These are phyloP conservation scores for Drosophila percnosoma DNA, from an alignment of 2,888 invertebrate species.

Conservation along the genomic window DNA sequence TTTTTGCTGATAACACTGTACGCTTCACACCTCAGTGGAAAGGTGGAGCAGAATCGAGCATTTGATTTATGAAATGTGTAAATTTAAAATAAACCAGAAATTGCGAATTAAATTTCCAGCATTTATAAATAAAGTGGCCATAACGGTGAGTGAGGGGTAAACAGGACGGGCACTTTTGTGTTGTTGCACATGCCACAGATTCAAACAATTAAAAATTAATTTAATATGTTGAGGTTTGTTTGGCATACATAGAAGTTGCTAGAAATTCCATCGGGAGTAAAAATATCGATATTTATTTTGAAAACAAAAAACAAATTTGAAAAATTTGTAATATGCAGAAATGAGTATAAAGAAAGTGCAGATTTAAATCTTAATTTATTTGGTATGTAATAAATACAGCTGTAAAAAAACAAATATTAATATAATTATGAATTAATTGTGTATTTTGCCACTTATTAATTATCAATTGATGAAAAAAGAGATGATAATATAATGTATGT, in stretches of 20 bases:
- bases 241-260: not conserved
- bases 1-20: conserved; percentile 20
- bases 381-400: not conserved
- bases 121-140: not conserved
- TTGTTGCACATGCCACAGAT: not conserved
- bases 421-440: not conserved
- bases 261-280: not conserved
- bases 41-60: not conserved
- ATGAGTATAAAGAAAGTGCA: not conserved
- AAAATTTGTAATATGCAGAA: not conserved
- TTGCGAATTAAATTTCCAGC: conserved; percentile 5
- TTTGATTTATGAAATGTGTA: conserved; percentile 19
- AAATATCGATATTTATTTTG: not conserved
- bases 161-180: not conserved
- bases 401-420: not conserved
- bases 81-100: conserved; percentile 1
- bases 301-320: not conserved
- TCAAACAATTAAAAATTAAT: conserved; percentile 1
- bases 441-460: not conserved
- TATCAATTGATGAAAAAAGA: not conserved
- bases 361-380: not conserved
- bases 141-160: not conserved
- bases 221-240: not conserved
- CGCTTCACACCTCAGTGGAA: conserved; percentile 37
- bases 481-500: not conserved